Conservation (phyloP, 2,888 invertebrate species). For the Macaria liturata region DNA sequence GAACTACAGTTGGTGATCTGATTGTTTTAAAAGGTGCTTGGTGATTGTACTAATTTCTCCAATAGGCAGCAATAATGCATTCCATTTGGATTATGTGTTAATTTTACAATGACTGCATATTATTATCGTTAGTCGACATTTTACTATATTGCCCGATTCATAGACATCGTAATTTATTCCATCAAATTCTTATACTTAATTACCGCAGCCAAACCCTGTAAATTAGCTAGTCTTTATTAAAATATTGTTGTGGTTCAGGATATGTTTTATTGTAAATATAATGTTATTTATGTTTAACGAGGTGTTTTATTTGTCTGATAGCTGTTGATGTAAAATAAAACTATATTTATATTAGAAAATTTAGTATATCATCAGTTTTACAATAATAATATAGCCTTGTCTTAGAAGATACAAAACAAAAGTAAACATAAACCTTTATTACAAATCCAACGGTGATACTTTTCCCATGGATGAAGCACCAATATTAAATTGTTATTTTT, state of each 20-base stretch:
- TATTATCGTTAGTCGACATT: slow-evolving; percentile 1
- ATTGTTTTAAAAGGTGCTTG: slow-evolving; percentile 14
- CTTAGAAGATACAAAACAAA: slow-evolving; percentile 63
- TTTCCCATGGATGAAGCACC: slow-evolving; percentile 61
- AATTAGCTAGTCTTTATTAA: slow-evolving; percentile 10
- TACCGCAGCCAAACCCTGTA: slow-evolving; percentile 2
- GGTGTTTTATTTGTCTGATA: neutral
- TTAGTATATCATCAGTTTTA: slow-evolving; percentile 75
- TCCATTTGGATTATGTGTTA: slow-evolving; percentile 37
- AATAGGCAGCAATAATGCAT: slow-evolving; percentile 38
- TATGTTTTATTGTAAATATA: slow-evolving; percentile 31
- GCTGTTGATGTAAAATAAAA: slow-evolving; percentile 51
- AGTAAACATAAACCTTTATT: slow-evolving; percentile 64
- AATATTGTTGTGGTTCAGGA: slow-evolving; percentile 13
- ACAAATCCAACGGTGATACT: slow-evolving; percentile 69
- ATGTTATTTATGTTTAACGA: slow-evolving; percentile 7
- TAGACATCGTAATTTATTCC: neutral
- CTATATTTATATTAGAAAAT: slow-evolving; percentile 67
- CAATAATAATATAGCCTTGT: slow-evolving; percentile 71
- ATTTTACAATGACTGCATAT: slow-evolving; percentile 12
- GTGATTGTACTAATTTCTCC: slow-evolving; percentile 1
- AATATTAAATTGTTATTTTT: slow-evolving; percentile 35
- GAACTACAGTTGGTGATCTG: slow-evolving; percentile 1
- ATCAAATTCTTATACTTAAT: neutral
- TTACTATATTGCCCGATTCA: neutral